These are phyloP conservation scores for Lytechinus variegatus DNA, from an alignment of 35 echinoderm and acorn worm species.

Conservation along the genomic window DNA sequence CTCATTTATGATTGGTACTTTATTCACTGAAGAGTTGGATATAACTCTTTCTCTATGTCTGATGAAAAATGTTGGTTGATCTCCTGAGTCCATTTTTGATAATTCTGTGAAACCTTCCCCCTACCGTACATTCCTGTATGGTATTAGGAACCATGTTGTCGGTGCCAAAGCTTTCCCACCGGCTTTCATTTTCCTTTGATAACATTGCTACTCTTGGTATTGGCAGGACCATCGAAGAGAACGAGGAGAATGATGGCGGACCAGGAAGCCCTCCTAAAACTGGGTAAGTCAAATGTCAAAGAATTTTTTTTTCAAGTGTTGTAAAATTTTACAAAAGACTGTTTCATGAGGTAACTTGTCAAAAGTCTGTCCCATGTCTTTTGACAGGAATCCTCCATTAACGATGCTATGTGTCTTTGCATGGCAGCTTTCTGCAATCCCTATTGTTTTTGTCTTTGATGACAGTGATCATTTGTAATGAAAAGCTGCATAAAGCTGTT, in stretches of 20 bases:
- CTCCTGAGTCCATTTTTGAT: background rate
- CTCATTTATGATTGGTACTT: background rate
- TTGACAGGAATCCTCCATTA: no score
- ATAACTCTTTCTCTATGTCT: background rate
- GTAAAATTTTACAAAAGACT: no score
- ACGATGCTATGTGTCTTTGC: no score
- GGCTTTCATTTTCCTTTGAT: conserved; percentile 37
- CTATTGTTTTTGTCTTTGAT: no score
- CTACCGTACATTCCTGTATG: background rate
- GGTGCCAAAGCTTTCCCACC: conserved; percentile 5
- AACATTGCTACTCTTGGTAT: conserved; percentile 54
- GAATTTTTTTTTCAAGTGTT: no score
- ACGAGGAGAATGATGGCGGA: conserved; percentile 68
- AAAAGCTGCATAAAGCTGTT: no score
- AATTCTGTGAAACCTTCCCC: background rate
- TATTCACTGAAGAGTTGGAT: background rate
- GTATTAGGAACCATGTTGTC: conserved; percentile 15
- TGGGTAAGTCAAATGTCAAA: conserved; percentile 40
- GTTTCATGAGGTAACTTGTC: no score
- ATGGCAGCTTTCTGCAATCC: no score
- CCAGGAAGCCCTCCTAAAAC: conserved; percentile 61
- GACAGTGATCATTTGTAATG: no score
- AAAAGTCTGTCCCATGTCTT: no score
- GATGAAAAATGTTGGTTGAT: background rate
- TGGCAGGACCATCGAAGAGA: conserved; percentile 81